Base-by-base conservation (phyloP, 2,888 invertebrate genomes). In the Germaria angustata region DNA sequence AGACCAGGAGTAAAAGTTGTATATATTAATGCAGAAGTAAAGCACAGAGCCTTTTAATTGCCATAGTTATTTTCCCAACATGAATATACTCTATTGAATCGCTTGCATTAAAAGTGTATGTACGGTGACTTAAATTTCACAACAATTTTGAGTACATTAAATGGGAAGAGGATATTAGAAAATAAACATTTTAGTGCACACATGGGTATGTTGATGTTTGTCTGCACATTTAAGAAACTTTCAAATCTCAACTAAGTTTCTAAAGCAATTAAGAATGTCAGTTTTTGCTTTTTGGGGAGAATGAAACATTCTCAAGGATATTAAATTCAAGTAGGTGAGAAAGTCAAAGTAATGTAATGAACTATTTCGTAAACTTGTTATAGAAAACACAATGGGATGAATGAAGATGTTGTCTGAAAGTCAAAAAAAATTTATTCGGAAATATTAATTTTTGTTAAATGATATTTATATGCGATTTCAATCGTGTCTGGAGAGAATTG, bases 191-290 rank as follows among this genome's bases (percentile, higher is more conserved):
- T 39, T 20, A 49, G 41, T 51, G 51, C 34, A 22, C 20, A 22
- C 8, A 15, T 36, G 63, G 44, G 24, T 28, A 55, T 46, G 49
- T 36, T 53, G 8, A 17, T 32, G 44, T 44, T 53, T 69, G 34
- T 17, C 53, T 61, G 17, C 55, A 34, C 36, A 61, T 69, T 77
- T 32, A 39, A 49, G 41, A 22, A 44, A 44, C 41, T n/a, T 57
- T 20, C 17, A n/a, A n/a, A n/a, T n/a, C n/a, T n/a, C 57, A 28
- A 34, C 20, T 9, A 59, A 65, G 9, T 65, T 65, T 39, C 20
- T 20, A 22, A 44, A 61, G 51, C 44, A 77, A 77, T 77, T 77
- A 61, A 57, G 46, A 66, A 36, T 15, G 13, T 11, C 9, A 72
- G 17, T 8, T 49, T 61, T 51, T n/a, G 17, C 4, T n/a, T n/a